Conservation (phyloP, 2,113 vertebrate genomes). For the Spea bombifrons region DNA sequence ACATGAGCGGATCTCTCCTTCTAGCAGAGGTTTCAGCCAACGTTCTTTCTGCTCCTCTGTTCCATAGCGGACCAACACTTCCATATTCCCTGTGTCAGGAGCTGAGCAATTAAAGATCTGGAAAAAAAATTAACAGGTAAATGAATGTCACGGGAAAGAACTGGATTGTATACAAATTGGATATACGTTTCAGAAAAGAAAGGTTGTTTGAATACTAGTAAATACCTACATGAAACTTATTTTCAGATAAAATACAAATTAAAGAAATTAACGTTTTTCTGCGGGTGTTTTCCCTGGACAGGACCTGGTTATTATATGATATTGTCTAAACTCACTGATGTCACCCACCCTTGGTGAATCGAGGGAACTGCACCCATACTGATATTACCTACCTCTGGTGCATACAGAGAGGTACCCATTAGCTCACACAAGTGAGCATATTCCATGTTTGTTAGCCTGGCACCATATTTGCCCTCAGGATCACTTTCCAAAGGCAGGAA, state of each 20-base stretch:
- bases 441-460: slow-evolving; percentile 61
- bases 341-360: too few species aligned
- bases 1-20: slow-evolving; percentile 60
- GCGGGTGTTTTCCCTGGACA: too few species aligned
- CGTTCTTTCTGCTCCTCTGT: slow-evolving; percentile 58
- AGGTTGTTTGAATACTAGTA: too few species aligned
- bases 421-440: slow-evolving; percentile 63
- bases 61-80: slow-evolving; percentile 60
- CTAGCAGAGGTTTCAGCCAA: slow-evolving; percentile 59
- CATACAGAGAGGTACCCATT: slow-evolving; percentile 62
- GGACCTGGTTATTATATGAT: too few species aligned
- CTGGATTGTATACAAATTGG: not conserved
- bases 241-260: too few species aligned
- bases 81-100: slow-evolving; percentile 66
- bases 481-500: slow-evolving; percentile 63
- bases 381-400: slow-evolving; percentile 57
- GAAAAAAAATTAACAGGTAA: not conserved
- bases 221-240: too few species aligned
- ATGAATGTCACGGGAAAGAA: not conserved
- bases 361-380: too few species aligned
- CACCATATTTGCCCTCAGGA: slow-evolving; percentile 58
- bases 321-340: too few species aligned
- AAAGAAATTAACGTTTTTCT: too few species aligned
- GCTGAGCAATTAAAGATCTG: slow-evolving; percentile 68
- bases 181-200: too few species aligned